Evolutionary conservation across 2,888 invertebrate genomes (phyloP), one percentile per base, ranked within the genome.

Genomic region (Physocephala rufipes): DNA sequence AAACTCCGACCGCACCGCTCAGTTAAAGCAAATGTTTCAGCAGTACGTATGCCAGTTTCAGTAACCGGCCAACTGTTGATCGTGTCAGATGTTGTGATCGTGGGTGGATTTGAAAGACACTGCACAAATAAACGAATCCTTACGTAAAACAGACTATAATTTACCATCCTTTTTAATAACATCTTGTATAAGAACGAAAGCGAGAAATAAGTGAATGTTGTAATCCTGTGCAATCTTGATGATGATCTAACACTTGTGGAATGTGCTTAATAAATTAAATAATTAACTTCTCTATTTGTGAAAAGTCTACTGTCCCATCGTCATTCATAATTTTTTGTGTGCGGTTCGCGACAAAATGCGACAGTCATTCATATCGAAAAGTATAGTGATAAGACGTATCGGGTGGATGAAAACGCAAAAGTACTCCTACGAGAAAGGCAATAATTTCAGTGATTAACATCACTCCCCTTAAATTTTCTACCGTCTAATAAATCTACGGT

Each of bases 31-130:
- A 65, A 63, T 45, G 51, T 62, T 36, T 36, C 36, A 9, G 36
- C 9, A 36, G 36, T 36, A 36, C 36, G 36, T 7, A 36, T 36
- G 5, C 9, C 36, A 36, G 9, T 7, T 47, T 73, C 71, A 73
- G 73, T 73, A 68, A 62, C 43, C 73, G 69, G 71, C 73, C 73
- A 73, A 71, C 73, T 73, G 73, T 73, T 73, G 73, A 70, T 65
- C 70, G 68, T 51, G 68, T 43, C 28, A 49, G 59, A 53, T 26
- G 66, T 16, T 36, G 5, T 19, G 51, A 26, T 28, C 49, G 30
- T 55, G 24, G 19, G 51, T 36, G 58, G n/a, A 4, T 4, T 4
- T 62, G 59, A 59, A 19, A 19, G 43, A 28, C 7, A 1, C 13
- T n/a, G n/a, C n/a, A 55, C 5, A 4, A 36, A 36, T 36, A 4